Evolutionary conservation across 2,797 vertebrate species (phyloP).

Genomic region (Sebastes matsubarae): DNA sequence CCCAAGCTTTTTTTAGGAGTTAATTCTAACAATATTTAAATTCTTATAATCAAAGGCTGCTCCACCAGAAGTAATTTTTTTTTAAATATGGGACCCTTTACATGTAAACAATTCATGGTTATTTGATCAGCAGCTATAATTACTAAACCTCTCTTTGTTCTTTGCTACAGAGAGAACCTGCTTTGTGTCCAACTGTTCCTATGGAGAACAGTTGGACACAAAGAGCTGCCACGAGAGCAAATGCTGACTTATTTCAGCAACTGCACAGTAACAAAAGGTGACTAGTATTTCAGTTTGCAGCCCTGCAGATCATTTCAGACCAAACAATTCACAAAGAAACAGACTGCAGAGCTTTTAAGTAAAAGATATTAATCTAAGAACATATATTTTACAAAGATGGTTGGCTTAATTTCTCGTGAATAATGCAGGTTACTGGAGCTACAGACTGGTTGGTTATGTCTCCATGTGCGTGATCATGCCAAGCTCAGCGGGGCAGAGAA

Average conservation of each 20-base stretch:
- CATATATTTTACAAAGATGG: conserved; percentile 5
- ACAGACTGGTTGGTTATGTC: neutral
- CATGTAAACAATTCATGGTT: neutral
- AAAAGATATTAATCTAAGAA: neutral
- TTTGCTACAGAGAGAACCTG: neutral
- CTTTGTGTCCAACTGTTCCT: neutral
- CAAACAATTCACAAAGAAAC: neutral
- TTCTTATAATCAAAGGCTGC: neutral
- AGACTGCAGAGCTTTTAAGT: neutral
- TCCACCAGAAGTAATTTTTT: neutral
- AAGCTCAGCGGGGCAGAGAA: neutral
- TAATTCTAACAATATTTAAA: neutral
- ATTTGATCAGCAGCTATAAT: neutral
- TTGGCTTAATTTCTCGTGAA: conserved; percentile 13
- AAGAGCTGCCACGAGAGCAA: neutral
- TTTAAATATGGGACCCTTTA: neutral
- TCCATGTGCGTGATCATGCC: neutral
- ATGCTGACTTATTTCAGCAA: neutral
- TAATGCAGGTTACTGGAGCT: conserved; percentile 8
- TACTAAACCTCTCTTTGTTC: neutral
- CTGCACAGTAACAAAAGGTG: fast-evolving
- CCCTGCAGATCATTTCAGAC: neutral
- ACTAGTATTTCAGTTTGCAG: neutral
- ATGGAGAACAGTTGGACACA: neutral
- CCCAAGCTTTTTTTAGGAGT: too few relatives aligned